Evolutionary conservation across 2,113 vertebrate species (phyloP).

Genomic region (Bambusicola thoracicus): DNA sequence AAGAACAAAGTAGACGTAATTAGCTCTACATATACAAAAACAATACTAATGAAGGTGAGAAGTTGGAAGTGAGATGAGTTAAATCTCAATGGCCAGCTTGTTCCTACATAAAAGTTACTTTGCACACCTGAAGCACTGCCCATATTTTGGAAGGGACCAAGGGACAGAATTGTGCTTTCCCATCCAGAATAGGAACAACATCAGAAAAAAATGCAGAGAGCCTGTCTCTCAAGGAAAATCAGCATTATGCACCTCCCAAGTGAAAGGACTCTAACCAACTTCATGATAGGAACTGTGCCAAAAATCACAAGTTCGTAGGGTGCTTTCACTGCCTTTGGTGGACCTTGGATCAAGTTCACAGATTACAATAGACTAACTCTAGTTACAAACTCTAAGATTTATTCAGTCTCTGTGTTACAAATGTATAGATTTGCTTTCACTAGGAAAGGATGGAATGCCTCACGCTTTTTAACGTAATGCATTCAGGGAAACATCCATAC

Average conservation of each 20-base stretch:
- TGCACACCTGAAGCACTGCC: neutral
- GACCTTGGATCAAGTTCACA: neutral
- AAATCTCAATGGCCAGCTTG: neutral
- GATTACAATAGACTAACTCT: neutral
- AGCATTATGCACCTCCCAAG: neutral
- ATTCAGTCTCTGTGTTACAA: neutral
- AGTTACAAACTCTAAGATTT: neutral
- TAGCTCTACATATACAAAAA: neutral
- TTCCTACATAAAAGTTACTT: neutral
- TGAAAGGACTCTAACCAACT: neutral
- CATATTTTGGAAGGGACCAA: neutral
- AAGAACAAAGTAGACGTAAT: neutral
- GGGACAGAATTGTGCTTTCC: neutral
- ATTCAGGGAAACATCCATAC: neutral
- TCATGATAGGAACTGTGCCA: neutral
- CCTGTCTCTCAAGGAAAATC: neutral
- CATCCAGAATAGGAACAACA: neutral
- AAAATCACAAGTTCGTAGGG: rapidly evolving
- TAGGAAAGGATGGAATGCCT: neutral
- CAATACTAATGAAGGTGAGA: neutral
- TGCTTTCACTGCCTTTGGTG: neutral
- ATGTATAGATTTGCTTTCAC: neutral
- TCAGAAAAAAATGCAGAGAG: neutral
- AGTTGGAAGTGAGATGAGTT: neutral
- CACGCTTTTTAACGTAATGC: neutral